These are phyloP conservation scores for Noctua pronuba DNA, from an alignment of 2,888 invertebrate genomes.

Conservation along the genomic window DNA sequence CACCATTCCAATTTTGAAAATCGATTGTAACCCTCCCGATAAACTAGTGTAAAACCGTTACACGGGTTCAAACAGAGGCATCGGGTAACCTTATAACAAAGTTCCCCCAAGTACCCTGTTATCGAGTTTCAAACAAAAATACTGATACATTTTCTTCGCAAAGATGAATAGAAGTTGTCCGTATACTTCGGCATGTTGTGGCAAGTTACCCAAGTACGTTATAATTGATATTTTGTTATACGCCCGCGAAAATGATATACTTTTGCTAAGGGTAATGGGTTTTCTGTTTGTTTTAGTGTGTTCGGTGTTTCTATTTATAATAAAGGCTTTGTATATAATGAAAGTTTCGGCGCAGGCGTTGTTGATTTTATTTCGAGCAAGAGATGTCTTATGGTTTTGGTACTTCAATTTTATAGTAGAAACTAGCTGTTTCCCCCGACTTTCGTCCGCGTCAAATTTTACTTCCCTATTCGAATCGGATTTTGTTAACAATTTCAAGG, in stretches of 20 bases:
- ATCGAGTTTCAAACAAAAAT: conserved; percentile 78
- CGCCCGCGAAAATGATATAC: conserved; percentile 42
- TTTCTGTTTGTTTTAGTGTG: conserved; percentile 42
- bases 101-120: conserved; percentile 73
- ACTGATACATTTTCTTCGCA: conserved; percentile 72
- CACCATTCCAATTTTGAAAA: not conserved
- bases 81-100: conserved; percentile 78
- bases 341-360: conserved; percentile 20
- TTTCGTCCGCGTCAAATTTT: too few species aligned
- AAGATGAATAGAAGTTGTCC: conserved; percentile 62
- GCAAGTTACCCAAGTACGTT: conserved; percentile 59
- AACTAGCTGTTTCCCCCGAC: not conserved
- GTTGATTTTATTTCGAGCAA: not conserved
- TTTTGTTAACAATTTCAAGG: too few species aligned
- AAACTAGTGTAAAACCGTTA: conserved; percentile 41
- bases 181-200: conserved; percentile 43
- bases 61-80: conserved; percentile 56
- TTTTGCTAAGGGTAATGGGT: conserved; percentile 40
- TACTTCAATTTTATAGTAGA: not conserved
- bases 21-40: not conserved
- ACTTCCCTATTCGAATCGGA: too few species aligned
- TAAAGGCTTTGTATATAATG: conserved; percentile 11
- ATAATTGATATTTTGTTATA: conserved; percentile 68
- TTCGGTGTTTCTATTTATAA: conserved; percentile 17
- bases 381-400: not conserved